Percentiles rank a stretch among this genome's conserved stretches.
phyloP scores from a whole-genome alignment of 2,113 vertebrate species.

The Thunnus maccoyii region DNA sequence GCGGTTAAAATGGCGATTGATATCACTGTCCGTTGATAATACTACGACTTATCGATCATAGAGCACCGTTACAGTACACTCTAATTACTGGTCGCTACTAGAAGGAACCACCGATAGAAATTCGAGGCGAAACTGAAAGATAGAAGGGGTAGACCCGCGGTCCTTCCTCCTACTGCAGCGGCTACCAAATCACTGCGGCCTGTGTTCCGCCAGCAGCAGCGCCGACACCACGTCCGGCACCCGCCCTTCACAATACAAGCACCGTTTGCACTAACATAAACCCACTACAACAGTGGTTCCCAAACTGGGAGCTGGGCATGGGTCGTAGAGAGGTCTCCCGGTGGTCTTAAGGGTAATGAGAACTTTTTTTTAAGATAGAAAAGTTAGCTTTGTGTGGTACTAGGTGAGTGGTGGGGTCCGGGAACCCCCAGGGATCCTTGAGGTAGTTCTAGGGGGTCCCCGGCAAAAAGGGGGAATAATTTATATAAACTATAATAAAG shows the following conservation, averaged over 20 bases:
- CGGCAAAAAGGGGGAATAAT: too few relatives aligned
- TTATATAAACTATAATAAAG: too few relatives aligned
- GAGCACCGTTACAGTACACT: constrained; percentile 61
- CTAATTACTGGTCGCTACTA: constrained; percentile 48
- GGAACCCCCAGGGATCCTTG: too few relatives aligned
- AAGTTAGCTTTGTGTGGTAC: too few relatives aligned
- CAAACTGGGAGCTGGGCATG: too few relatives aligned
- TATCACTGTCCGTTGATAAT: constrained; percentile 70
- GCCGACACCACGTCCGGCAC: constrained; percentile 27
- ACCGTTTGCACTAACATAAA: not conserved
- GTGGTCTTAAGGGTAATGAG: too few relatives aligned
- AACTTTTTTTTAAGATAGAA: too few relatives aligned
- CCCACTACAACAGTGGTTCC: too few relatives aligned
- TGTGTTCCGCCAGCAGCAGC: constrained; percentile 60
- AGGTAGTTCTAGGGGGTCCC: too few relatives aligned
- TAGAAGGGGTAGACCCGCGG: constrained; percentile 83
- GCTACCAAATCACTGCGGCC: constrained; percentile 87
- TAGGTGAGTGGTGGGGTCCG: too few relatives aligned
- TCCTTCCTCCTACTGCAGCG: constrained; percentile 88
- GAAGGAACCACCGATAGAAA: constrained; percentile 59
- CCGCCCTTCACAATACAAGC: constrained; percentile 59
- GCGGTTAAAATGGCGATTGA: constrained; percentile 85
- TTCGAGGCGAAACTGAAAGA: constrained; percentile 85
- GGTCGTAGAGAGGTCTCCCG: too few relatives aligned
- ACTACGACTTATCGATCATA: constrained; percentile 65